Percentiles rank a stretch among this genome's conserved stretches.
These are phyloP conservation scores for Triplophysa tibetana DNA, from an alignment of 2,113 vertebrate species.

Conservation along the genomic window DNA sequence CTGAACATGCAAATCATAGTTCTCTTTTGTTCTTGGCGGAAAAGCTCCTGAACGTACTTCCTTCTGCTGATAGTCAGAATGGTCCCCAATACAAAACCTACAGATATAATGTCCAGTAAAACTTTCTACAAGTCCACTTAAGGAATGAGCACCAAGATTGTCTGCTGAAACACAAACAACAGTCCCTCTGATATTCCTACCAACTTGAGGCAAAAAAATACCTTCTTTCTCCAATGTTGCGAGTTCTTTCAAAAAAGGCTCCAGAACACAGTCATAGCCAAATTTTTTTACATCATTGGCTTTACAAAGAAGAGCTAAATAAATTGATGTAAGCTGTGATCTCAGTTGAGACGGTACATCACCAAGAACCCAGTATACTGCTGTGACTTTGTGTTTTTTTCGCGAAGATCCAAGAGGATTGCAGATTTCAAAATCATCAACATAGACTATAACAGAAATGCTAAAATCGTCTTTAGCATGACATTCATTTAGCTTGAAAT, in stretches of 20 bases:
- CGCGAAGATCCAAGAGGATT: too few species aligned
- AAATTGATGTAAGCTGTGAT: neutral
- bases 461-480: neutral
- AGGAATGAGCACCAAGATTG: constrained; percentile 43
- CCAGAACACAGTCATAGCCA: neutral
- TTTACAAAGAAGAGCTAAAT: neutral
- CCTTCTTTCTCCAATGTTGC: neutral
- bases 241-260: neutral
- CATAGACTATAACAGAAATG: neutral
- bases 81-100: constrained; percentile 48
- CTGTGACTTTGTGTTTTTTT: neutral
- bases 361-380: neutral
- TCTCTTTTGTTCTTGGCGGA: neutral
- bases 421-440: too few species aligned
- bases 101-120: constrained; percentile 46
- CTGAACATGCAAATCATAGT: neutral
- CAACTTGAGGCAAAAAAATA: neutral
- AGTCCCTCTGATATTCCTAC: constrained; percentile 35
- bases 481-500: neutral
- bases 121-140: constrained; percentile 44
- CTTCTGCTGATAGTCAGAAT: constrained; percentile 49
- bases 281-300: neutral
- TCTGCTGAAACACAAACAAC: constrained; percentile 47
- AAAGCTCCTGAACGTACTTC: constrained; percentile 36
- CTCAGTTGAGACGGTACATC: neutral